These are phyloP conservation scores for Arge pagana DNA, from an alignment of 2,888 invertebrate genomes.

Conservation along the genomic window DNA sequence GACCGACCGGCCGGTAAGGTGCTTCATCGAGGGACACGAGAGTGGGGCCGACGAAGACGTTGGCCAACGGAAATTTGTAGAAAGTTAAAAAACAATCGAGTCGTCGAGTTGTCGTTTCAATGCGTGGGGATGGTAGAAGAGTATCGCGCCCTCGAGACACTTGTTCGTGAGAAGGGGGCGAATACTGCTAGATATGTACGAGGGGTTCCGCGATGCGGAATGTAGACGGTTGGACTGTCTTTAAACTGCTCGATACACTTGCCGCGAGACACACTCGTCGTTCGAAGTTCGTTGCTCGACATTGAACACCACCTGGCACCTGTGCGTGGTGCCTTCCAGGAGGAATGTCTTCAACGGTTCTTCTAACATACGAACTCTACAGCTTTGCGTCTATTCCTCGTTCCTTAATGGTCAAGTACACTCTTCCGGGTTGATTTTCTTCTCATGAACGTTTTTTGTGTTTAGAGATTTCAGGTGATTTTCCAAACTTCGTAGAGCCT, in stretches of 20 bases:
- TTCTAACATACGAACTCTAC: too few species aligned
- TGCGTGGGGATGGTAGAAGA: constrained; percentile 31
- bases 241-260: constrained; percentile 18
- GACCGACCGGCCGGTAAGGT: constrained; percentile 14
- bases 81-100: constrained; percentile 26
- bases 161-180: constrained; percentile 24
- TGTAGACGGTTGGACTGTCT: neutral
- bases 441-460: too few species aligned
- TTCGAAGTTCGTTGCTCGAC: too few species aligned
- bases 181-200: neutral
- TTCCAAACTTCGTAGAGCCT: too few species aligned
- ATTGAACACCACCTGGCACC: constrained; percentile 17
- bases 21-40: constrained; percentile 11
- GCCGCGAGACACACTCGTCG: constrained; percentile 11
- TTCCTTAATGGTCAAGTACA: too few species aligned
- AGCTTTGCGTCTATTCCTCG: too few species aligned
- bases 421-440: too few species aligned
- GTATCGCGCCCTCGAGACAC: neutral
- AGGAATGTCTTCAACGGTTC: constrained; percentile 11
- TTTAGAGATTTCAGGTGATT: too few species aligned
- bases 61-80: constrained; percentile 21
- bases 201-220: neutral
- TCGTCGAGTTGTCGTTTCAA: constrained; percentile 7
- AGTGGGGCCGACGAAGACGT: constrained; percentile 17
- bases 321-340: constrained; percentile 3